phyloP scores from a whole-genome alignment of 2,113 vertebrate species.

The Lophochroa leadbeateri region DNA sequence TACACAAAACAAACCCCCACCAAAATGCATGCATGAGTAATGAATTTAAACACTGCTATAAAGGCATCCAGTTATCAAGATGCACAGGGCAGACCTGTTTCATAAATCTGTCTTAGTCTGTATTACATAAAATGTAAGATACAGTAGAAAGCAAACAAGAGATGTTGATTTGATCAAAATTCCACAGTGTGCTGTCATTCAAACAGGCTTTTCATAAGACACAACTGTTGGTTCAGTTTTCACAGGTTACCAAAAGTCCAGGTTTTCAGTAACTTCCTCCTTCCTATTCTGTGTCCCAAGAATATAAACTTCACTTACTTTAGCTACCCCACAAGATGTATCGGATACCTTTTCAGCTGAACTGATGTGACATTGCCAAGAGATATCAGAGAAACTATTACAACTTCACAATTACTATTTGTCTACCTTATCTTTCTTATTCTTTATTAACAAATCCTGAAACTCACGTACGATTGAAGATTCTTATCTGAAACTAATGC shows the following conservation, averaged over 20 bases:
- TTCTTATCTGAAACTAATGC: neutral
- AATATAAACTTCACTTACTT: constrained; percentile 28
- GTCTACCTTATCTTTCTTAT: neutral
- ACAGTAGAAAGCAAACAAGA: neutral
- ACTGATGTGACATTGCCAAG: neutral
- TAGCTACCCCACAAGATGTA: neutral
- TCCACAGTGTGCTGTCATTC: neutral
- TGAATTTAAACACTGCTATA: constrained; percentile 36
- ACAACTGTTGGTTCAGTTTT: neutral
- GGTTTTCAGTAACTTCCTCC: neutral
- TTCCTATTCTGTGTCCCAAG: neutral
- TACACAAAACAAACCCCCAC: neutral
- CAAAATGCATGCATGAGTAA: neutral
- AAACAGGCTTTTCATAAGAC: neutral
- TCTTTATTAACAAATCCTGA: neutral
- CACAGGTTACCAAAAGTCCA: neutral
- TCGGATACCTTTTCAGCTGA: neutral
- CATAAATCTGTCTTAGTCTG: neutral
- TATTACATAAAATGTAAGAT: neutral
- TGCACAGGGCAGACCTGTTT: neutral
- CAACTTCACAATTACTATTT: neutral
- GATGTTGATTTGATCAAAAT: neutral
- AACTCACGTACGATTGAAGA: neutral
- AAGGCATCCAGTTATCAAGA: neutral
- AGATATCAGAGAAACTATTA: neutral